Base-by-base conservation (phyloP, 2,113 vertebrate genomes). In the Melanerpes formicivorus region DNA sequence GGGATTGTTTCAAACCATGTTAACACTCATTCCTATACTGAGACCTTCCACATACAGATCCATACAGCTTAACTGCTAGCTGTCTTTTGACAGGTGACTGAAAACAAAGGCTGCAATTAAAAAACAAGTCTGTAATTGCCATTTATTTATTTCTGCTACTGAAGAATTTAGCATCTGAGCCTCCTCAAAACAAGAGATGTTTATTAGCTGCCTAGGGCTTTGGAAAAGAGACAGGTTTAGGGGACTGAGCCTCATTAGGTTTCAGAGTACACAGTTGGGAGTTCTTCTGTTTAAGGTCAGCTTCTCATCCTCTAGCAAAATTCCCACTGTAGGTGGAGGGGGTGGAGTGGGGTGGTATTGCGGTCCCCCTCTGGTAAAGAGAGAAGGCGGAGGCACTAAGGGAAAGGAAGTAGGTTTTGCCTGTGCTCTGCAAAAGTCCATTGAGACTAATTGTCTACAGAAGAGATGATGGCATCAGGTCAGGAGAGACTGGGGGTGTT, bases 21-120 rank as follows among this genome's bases (percentile, higher is more conserved):
- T 65, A 62, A 14, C 3, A 0, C 30, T 67, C 16, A 1, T 40
- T 82, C 19, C 66, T 65, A 0, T 15, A 9, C 21, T 9, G 10
- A 52, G 30, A 32, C 30, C 25, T 75, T 86, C 14, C 25, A 14
- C 10, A 0, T 22, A 13, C 0, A 0, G 58, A 72, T 89, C 84
- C 6, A 14, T 82, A 23, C 0, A 1, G 30, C 60, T 75, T 52
- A 84, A 81, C 37, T 72, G 44, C 19, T 48, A 10, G 23, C 71
- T 84, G 29, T 34, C 48, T 32, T 84, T 78, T 34, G 30, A 52
- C n/a, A 48, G n/a, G 48, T 72, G 29, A 69, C 63, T 84, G 66
- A 54, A 89, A 73, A 87, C 6, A 27, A 75, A 50, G 55, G 18
- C 63, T 80, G 26, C 40, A 82, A 48, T 87, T 84, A 10, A 67